These are phyloP conservation scores for Aphelinus atriplicis DNA, from an alignment of 1,140 invertebrate genomes.

Conservation along the genomic window DNA sequence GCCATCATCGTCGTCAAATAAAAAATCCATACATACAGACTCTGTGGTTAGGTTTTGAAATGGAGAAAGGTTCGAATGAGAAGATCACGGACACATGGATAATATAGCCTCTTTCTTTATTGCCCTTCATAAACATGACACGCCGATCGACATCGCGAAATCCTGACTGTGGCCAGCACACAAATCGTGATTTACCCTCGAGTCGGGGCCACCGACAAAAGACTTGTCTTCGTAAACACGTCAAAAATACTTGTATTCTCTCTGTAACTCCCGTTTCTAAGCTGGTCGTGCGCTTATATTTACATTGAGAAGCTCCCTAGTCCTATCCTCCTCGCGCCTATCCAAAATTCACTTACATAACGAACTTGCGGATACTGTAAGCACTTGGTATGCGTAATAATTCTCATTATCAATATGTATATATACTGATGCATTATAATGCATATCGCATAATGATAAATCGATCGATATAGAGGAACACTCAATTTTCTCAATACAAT, in stretches of 20 bases:
- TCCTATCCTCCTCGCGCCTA: too few species aligned
- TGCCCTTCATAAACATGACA: conserved; percentile 47
- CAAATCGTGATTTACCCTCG: background rate
- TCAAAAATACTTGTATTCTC: too few species aligned
- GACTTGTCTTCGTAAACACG: too few species aligned
- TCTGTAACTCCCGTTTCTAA: too few species aligned
- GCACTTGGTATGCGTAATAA: conserved; percentile 2
- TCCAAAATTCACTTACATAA: background rate
- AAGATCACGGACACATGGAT: background rate
- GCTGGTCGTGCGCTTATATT: background rate
- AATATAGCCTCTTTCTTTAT: conserved; percentile 47
- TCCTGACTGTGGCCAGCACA: conserved; percentile 20
- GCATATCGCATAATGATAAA: background rate
- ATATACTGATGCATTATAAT: conserved; percentile 13
- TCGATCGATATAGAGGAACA: conserved; percentile 19
- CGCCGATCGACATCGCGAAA: conserved; percentile 44
- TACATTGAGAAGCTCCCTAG: background rate
- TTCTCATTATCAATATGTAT: conserved; percentile 2
- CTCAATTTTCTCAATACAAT: conserved; percentile 27
- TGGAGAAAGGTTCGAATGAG: too few species aligned
- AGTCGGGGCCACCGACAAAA: background rate
- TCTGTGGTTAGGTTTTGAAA: too few species aligned
- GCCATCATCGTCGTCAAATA: too few species aligned
- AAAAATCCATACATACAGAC: too few species aligned
- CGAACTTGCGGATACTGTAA: conserved; percentile 29